phyloP scores from a whole-genome alignment of 2,888 invertebrate species.

The Bembecia ichneumoniformis region DNA sequence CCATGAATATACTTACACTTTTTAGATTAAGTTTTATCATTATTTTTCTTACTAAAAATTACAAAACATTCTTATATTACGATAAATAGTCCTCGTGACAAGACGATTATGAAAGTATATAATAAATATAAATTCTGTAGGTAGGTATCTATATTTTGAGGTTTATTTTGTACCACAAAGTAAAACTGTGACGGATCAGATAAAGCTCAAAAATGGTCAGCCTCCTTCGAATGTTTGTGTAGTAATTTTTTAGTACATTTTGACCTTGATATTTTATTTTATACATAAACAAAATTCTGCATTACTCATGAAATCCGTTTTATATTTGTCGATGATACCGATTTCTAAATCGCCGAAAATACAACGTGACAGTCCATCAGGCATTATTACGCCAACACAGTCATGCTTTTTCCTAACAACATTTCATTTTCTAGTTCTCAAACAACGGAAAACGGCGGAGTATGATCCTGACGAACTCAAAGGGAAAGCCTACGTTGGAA shows the following conservation, averaged over 20 bases:
- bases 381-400: slow-evolving; percentile 1
- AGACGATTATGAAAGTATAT: no score
- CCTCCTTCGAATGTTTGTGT: no score
- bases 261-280: background rate
- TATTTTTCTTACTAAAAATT: no score
- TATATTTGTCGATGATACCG: slow-evolving; percentile 29
- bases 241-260: background rate
- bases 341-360: slow-evolving; percentile 24
- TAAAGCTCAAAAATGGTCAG: no score
- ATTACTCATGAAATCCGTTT: slow-evolving; percentile 7
- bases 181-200: no score
- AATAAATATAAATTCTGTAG: no score
- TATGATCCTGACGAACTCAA: slow-evolving; percentile 77
- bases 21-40: no score
- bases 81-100: no score
- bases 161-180: no score
- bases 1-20: no score
- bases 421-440: slow-evolving; percentile 50
- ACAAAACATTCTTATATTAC: no score
- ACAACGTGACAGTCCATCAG: slow-evolving; percentile 26
- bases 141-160: no score
- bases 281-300: background rate
- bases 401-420: background rate
- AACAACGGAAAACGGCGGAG: slow-evolving; percentile 81
- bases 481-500: slow-evolving; percentile 88